These are phyloP conservation scores for Anabas testudineus DNA, from an alignment of 2,797 vertebrate species.

Conservation along the genomic window DNA sequence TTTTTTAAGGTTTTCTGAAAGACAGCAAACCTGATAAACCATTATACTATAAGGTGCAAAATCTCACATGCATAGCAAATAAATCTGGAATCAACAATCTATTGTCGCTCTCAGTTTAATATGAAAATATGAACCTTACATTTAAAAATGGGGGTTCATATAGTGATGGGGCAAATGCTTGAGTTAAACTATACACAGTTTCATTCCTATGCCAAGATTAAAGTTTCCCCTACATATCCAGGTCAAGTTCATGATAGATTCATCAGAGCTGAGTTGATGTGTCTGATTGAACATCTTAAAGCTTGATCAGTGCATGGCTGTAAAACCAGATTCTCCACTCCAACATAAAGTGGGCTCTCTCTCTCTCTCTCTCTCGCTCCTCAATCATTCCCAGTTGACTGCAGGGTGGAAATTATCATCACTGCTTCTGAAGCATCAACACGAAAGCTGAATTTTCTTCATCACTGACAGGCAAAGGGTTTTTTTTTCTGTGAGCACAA, in stretches of 20 bases:
- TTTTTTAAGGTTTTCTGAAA: too few species aligned
- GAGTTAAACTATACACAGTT: conserved; percentile 15
- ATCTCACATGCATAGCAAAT: too few species aligned
- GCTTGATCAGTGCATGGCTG: conserved; percentile 38
- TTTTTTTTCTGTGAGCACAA: conserved; percentile 48
- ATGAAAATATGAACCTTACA: not conserved
- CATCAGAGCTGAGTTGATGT: conserved; percentile 35
- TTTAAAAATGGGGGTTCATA: not conserved
- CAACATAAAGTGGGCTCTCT: conserved; percentile 28
- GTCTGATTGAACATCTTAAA: conserved; percentile 56
- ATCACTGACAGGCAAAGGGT: conserved; percentile 50
- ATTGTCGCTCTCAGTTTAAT: not conserved
- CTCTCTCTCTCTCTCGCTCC: conserved; percentile 13
- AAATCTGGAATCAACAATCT: too few species aligned
- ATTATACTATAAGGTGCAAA: too few species aligned
- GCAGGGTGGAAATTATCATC: conserved; percentile 56
- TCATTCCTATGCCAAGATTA: conserved; percentile 46
- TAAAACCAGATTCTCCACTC: conserved; percentile 40
- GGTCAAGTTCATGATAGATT: conserved; percentile 59
- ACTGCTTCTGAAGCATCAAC: conserved; percentile 63
- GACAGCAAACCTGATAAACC: too few species aligned
- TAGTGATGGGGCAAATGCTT: conserved; percentile 10
- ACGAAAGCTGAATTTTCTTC: conserved; percentile 57
- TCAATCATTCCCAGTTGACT: conserved; percentile 53
- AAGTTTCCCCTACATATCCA: conserved; percentile 46